A percentile compares a stretch with the other conserved stretches of the same genome.
Evolutionary conservation across 2,888 invertebrate species (phyloP).

Genomic region (Drosophila fulvimacula): DNA sequence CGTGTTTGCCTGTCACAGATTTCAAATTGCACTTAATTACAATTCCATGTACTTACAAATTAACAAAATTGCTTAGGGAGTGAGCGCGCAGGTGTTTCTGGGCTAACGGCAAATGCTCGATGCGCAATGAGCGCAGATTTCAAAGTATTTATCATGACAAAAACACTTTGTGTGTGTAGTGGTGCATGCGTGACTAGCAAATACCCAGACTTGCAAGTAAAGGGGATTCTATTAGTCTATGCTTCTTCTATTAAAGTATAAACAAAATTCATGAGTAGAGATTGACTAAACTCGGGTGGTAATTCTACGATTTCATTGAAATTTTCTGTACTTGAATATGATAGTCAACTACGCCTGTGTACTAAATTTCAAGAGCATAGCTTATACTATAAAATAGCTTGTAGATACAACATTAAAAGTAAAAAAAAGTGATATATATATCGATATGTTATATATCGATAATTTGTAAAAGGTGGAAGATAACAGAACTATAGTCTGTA

Average conservation of each 20-base stretch:
- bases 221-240: background rate
- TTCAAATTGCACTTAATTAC: slow-evolving; percentile 71
- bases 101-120: background rate
- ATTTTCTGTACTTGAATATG: background rate
- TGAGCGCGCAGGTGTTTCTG: slow-evolving; percentile 19
- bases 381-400: background rate
- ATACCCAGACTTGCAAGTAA: background rate
- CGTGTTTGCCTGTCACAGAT: slow-evolving; percentile 67
- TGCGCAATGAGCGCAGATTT: background rate
- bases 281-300: background rate
- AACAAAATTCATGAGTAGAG: too few species aligned
- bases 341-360: background rate
- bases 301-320: background rate
- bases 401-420: too few species aligned
- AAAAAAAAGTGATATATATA: too few species aligned
- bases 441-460: too few species aligned
- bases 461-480: too few species aligned
- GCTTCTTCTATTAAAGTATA: too few species aligned
- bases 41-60: slow-evolving; percentile 67
- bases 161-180: background rate
- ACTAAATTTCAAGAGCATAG: background rate
- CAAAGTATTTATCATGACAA: slow-evolving; percentile 30
- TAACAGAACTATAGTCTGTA: too few species aligned
- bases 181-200: background rate
- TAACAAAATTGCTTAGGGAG: slow-evolving; percentile 54